Percentiles rank a stretch among this genome's conserved stretches.
phyloP scores from a whole-genome alignment of 1,140 invertebrate species.

The Euschistus heros region DNA sequence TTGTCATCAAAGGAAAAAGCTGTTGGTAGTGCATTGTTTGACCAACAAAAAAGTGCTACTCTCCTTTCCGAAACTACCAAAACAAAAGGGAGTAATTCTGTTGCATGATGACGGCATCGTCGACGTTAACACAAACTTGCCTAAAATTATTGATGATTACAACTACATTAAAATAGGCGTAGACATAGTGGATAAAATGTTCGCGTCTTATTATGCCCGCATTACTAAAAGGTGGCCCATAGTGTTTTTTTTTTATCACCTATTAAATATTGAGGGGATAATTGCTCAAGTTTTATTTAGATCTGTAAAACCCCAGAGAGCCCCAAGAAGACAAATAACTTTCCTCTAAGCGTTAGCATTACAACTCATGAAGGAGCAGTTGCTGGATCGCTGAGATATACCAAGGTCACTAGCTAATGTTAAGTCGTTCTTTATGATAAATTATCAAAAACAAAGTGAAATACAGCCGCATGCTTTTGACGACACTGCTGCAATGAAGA shows the following conservation, averaged over 20 bases:
- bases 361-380: not conserved
- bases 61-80: too few relatives aligned
- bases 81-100: not conserved
- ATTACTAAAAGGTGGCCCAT: too few relatives aligned
- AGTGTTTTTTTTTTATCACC: too few relatives aligned
- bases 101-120: not conserved
- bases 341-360: not conserved
- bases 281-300: not conserved
- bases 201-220: not conserved
- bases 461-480: not conserved
- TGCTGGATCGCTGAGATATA: not conserved
- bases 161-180: not conserved
- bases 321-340: not conserved
- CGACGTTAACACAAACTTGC: not conserved
- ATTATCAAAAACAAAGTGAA: not conserved
- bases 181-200: not conserved
- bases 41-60: too few relatives aligned
- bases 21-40: not conserved
- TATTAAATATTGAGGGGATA: too few relatives aligned
- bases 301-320: not conserved
- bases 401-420: not conserved
- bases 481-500: not conserved
- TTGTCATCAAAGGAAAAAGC: not conserved
- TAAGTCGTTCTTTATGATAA: not conserved
- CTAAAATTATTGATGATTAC: not conserved